Conservation (phyloP, 2,888 invertebrate species). For the Digitonthophagus gazella region DNA sequence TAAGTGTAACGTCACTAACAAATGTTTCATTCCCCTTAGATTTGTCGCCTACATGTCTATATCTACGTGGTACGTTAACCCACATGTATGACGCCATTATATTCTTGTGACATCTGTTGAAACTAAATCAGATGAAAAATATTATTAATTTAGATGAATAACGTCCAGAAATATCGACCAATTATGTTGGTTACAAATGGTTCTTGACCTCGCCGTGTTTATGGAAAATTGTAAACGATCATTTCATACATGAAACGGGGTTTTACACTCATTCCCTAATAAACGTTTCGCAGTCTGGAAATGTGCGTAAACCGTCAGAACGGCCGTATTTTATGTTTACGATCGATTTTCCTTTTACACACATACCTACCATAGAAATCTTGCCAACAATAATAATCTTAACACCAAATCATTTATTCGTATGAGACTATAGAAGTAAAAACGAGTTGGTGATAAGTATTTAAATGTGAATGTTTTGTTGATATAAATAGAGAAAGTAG, state of each 20-base stretch:
- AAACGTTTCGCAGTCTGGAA: not conserved
- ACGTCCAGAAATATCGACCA: no score
- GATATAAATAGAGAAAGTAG: not conserved
- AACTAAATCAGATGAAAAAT: not conserved
- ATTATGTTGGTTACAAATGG: no score
- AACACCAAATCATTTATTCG: no score
- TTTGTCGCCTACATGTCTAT: not conserved
- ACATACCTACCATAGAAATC: not conserved
- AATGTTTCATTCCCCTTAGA: not conserved
- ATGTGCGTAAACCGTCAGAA: not conserved
- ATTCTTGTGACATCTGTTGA: not conserved
- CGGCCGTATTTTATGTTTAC: not conserved
- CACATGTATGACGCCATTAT: not conserved
- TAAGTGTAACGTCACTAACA: not conserved
- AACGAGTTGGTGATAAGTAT: no score
- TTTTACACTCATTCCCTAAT: not conserved
- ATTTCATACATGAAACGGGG: not conserved
- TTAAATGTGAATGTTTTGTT: no score
- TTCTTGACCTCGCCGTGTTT: not conserved
- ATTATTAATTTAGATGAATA: no score
- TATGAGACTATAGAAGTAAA: no score
- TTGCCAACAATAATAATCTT: not conserved
- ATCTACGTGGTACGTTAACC: not conserved
- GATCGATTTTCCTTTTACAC: not conserved
- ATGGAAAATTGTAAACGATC: not conserved